A percentile compares a stretch with the other conserved stretches of the same genome.
phyloP scores from a whole-genome alignment of 2,113 vertebrate species.

The Mobula hypostoma region DNA sequence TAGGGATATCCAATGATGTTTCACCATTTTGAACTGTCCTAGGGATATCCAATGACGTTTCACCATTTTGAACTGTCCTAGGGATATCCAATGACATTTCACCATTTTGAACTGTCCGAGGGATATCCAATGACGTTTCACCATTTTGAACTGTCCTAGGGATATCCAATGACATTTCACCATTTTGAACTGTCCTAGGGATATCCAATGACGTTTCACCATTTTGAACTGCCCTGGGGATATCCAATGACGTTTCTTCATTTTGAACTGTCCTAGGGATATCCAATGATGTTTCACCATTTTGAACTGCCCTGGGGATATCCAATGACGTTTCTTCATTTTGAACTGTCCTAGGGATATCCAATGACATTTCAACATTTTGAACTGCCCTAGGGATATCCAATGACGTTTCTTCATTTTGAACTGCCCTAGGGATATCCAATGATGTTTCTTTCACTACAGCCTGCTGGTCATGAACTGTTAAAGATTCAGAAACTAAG shows the following conservation, averaged over 20 bases:
- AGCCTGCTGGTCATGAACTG: neutral
- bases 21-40: neutral
- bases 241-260: no score
- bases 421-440: neutral
- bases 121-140: neutral
- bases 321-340: neutral
- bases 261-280: neutral
- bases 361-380: neutral
- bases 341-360: neutral
- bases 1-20: neutral
- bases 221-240: no score
- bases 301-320: no score
- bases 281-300: neutral
- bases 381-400: no score
- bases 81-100: no score
- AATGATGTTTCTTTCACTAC: neutral
- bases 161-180: no score
- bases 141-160: no score
- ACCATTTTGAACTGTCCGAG: neutral
- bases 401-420: neutral
- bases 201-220: neutral
- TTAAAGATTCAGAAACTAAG: neutral
- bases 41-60: neutral
- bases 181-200: neutral
- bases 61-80: no score